Evolutionary conservation across 2,888 invertebrate genomes (phyloP).

Genomic region (Melanostoma mellinum): DNA sequence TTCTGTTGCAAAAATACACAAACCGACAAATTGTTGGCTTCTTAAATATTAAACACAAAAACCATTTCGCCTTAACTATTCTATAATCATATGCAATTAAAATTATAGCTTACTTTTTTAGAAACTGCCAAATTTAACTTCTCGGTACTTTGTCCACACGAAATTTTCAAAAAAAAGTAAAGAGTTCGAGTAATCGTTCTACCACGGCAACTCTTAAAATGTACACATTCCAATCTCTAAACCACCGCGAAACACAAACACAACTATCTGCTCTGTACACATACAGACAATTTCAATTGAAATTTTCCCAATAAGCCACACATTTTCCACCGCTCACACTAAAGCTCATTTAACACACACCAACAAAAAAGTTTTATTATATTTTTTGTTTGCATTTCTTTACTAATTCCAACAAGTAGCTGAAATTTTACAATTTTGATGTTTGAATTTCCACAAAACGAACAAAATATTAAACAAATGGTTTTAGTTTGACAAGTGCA

Average conservation of each 20-base stretch:
- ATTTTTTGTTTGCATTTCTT: slow-evolving; percentile 61
- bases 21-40: too few relatives aligned
- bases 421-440: slow-evolving; percentile 14
- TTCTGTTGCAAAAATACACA: too few relatives aligned
- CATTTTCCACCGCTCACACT: slow-evolving; percentile 62
- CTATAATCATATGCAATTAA: too few relatives aligned
- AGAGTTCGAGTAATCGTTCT: background rate
- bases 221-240: slow-evolving; percentile 46
- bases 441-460: background rate
- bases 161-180: background rate
- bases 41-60: too few relatives aligned
- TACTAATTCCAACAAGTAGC: slow-evolving; percentile 71
- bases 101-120: too few relatives aligned
- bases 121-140: too few relatives aligned
- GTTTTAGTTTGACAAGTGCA: slow-evolving; percentile 47
- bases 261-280: slow-evolving; percentile 14
- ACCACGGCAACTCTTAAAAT: slow-evolving; percentile 46
- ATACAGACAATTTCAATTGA: slow-evolving; percentile 46
- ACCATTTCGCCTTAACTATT: too few relatives aligned
- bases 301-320: slow-evolving; percentile 69
- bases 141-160: too few relatives aligned
- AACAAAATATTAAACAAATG: slow-evolving; percentile 6
- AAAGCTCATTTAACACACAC: slow-evolving; percentile 47
- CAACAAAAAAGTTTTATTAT: slow-evolving; percentile 37
- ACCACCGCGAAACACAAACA: slow-evolving; percentile 51